Evolutionary conservation across 1,140 invertebrate genomes (phyloP).

Genomic region (Bombyx mandarina): DNA sequence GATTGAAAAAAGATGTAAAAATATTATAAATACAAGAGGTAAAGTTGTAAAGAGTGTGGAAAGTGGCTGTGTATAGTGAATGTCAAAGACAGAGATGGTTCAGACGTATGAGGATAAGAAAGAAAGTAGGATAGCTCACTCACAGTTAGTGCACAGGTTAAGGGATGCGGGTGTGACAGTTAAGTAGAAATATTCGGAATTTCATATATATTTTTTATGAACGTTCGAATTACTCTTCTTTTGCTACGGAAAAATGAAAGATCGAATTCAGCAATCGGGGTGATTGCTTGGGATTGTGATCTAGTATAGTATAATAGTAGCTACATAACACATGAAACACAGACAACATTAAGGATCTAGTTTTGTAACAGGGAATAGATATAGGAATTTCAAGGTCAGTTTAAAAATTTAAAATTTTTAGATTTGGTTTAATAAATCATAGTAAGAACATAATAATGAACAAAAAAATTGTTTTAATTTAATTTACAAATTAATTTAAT

Average conservation of each 20-base stretch:
- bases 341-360: background rate
- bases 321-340: slow-evolving; percentile 8
- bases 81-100: slow-evolving; percentile 51
- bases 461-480: too few species aligned
- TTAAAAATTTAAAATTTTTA: background rate
- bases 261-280: slow-evolving; percentile 37
- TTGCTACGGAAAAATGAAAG: slow-evolving; percentile 46
- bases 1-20: slow-evolving; percentile 14
- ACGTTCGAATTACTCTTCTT: slow-evolving; percentile 47
- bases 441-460: slow-evolving; percentile 1
- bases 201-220: slow-evolving; percentile 34
- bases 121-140: slow-evolving; percentile 60
- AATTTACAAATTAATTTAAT: too few species aligned
- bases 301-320: slow-evolving; percentile 15
- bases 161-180: slow-evolving; percentile 56
- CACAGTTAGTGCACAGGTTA: slow-evolving; percentile 63
- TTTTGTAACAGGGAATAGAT: slow-evolving; percentile 4
- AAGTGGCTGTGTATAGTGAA: slow-evolving; percentile 58
- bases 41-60: slow-evolving; percentile 64
- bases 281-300: slow-evolving; percentile 22
- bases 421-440: background rate
- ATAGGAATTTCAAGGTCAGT: slow-evolving; percentile 1
- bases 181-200: slow-evolving; percentile 54
- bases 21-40: slow-evolving; percentile 46
- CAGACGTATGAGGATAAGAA: slow-evolving; percentile 42